Evolutionary conservation across 2,797 vertebrate species (phyloP).

Genomic region (Mormyrops attenuatus): DNA sequence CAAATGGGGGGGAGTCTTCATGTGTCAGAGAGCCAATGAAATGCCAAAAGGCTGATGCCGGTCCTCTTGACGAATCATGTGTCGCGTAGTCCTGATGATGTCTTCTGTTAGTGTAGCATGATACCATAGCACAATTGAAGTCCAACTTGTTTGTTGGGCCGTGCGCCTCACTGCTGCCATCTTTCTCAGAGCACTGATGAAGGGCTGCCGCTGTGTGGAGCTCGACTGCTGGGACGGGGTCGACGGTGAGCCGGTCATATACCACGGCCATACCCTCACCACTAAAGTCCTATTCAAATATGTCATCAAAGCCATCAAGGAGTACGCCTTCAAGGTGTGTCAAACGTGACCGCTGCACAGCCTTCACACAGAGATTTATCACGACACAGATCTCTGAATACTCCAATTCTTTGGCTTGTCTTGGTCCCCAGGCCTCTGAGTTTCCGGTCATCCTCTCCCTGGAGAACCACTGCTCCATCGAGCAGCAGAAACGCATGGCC

Average conservation of each 20-base stretch:
- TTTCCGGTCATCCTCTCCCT: conserved; percentile 93
- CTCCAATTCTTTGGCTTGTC: not conserved
- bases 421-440: conserved; percentile 65
- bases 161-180: not conserved
- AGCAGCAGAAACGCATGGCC: conserved; percentile 86
- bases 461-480: conserved; percentile 89
- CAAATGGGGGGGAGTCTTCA: not conserved
- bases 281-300: conserved; percentile 91
- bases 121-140: not conserved
- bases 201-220: conserved; percentile 92
- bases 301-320: conserved; percentile 81
- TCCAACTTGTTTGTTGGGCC: not conserved
- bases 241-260: conserved; percentile 83
- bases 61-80: not conserved
- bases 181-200: conserved; percentile 74
- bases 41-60: not conserved
- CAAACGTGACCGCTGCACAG: not conserved
- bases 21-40: not conserved
- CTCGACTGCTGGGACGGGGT: conserved; percentile 92
- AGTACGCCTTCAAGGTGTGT: conserved; percentile 88
- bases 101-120: not conserved
- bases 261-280: conserved; percentile 92
- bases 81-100: not conserved
- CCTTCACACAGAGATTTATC: not conserved
- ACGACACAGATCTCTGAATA: not conserved